These are phyloP conservation scores for Poeciliopsis retropinna DNA, from an alignment of 2,113 vertebrate species.

Conservation along the genomic window DNA sequence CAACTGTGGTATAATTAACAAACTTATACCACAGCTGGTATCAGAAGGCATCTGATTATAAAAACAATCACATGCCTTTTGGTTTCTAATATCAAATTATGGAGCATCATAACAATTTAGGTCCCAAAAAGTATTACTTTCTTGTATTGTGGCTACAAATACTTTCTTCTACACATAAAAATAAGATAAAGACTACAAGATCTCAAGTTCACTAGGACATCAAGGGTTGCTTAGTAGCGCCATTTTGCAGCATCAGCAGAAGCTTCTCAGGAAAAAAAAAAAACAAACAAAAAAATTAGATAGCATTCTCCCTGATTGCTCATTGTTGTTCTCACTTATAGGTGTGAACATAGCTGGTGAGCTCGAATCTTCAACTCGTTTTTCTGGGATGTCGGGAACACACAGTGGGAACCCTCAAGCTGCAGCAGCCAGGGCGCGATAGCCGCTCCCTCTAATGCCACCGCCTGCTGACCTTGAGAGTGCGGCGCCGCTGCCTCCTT, in stretches of 20 bases:
- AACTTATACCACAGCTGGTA: too few relatives aligned
- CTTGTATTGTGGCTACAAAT: neutral
- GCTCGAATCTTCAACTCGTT: slow-evolving; percentile 27
- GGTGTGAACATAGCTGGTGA: slow-evolving; percentile 22
- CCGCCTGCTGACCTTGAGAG: slow-evolving; percentile 82
- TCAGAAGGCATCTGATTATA: too few relatives aligned
- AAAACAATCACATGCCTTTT: too few relatives aligned
- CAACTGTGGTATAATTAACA: too few relatives aligned
- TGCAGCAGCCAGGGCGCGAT: slow-evolving; percentile 46
- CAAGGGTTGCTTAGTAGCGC: neutral
- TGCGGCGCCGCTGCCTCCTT: slow-evolving; percentile 66
- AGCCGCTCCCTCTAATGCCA: slow-evolving; percentile 56
- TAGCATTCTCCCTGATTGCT: slow-evolving; percentile 4
- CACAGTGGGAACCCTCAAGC: slow-evolving; percentile 32
- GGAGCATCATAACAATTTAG: too few relatives aligned
- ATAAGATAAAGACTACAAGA: neutral
- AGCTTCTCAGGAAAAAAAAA: neutral
- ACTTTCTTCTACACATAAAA: neutral
- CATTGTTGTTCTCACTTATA: slow-evolving; percentile 3
- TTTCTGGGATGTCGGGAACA: slow-evolving; percentile 13
- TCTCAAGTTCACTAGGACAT: neutral
- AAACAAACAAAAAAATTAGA: neutral
- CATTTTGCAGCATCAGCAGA: neutral
- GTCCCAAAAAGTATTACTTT: too few relatives aligned
- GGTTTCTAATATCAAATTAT: too few relatives aligned